Evolutionary conservation across 2,797 vertebrate genomes (phyloP).

Genomic region (Gadopsis marmoratus): DNA sequence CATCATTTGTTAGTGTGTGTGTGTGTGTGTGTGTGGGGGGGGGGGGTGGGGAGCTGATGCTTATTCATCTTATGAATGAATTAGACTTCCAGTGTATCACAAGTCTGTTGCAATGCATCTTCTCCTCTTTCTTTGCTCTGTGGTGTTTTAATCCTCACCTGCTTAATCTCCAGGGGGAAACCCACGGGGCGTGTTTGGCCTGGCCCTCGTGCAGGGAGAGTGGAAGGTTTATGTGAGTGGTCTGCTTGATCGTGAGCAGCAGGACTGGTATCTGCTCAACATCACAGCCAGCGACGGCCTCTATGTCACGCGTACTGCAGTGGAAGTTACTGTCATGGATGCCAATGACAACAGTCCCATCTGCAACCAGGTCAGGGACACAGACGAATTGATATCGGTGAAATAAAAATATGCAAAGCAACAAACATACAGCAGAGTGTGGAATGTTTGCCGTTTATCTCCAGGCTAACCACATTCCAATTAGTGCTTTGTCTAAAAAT

Average conservation of each 20-base stretch:
- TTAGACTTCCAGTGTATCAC: constrained; percentile 28
- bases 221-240: constrained; percentile 96
- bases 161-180: constrained; percentile 88
- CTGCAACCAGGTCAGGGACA: constrained; percentile 92
- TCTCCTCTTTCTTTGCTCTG: not conserved
- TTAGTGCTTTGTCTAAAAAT: constrained; percentile 6
- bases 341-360: constrained; percentile 96
- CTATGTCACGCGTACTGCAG: constrained; percentile 89
- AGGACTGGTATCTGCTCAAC: constrained; percentile 95
- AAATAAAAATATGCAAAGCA: constrained; percentile 22
- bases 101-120: constrained; percentile 9
- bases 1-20: constrained; percentile 29
- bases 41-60: not conserved
- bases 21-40: not conserved
- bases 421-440: not conserved
- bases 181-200: constrained; percentile 91
- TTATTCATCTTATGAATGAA: constrained; percentile 35
- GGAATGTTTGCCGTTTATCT: not conserved
- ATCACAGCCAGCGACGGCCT: constrained; percentile 95
- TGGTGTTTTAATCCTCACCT: not conserved
- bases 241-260: constrained; percentile 92
- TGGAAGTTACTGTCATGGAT: constrained; percentile 96
- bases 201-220: constrained; percentile 92
- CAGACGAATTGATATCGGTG: constrained; percentile 15
- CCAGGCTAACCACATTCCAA: not conserved